Conservation (phyloP, 2,888 invertebrate genomes). For the Tenthredo livida region DNA sequence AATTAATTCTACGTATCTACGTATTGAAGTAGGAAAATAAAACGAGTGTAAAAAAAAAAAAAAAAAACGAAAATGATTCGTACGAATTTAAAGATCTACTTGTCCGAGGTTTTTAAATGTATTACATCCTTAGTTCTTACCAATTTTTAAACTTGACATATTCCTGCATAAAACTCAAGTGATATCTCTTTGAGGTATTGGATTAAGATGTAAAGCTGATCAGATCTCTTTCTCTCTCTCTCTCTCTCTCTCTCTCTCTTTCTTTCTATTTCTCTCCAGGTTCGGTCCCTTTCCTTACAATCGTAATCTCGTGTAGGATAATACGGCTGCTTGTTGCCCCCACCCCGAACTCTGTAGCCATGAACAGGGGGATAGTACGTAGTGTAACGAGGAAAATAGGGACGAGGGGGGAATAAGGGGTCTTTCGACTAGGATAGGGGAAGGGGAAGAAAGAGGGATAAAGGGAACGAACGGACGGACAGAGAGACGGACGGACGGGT, state of each 20-base stretch:
- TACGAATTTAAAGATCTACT: not conserved
- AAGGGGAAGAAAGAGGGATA: no score
- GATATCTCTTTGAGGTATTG: slow-evolving; percentile 63
- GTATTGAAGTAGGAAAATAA: not conserved
- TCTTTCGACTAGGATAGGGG: no score
- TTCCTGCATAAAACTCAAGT: slow-evolving; percentile 78
- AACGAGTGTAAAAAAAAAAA: not conserved
- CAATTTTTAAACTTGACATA: slow-evolving; percentile 84
- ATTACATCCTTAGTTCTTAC: slow-evolving; percentile 75
- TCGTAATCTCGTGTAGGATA: slow-evolving; percentile 27
- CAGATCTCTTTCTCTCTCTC: not conserved
- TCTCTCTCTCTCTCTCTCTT: no score
- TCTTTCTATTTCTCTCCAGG: not conserved
- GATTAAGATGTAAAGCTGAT: not conserved
- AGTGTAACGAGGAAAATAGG: slow-evolving; percentile 40
- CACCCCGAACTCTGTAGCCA: slow-evolving; percentile 72
- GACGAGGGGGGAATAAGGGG: slow-evolving; percentile 51
- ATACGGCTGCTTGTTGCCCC: slow-evolving; percentile 73
- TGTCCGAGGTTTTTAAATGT: not conserved
- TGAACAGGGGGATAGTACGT: slow-evolving; percentile 66
- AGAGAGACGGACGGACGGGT: slow-evolving; percentile 49
- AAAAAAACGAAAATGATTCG: not conserved
- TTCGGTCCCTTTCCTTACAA: not conserved
- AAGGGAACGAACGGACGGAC: no score
- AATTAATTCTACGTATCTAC: not conserved